Conservation (phyloP, 1,140 invertebrate genomes). For the Polypedilum vanderplanki region DNA sequence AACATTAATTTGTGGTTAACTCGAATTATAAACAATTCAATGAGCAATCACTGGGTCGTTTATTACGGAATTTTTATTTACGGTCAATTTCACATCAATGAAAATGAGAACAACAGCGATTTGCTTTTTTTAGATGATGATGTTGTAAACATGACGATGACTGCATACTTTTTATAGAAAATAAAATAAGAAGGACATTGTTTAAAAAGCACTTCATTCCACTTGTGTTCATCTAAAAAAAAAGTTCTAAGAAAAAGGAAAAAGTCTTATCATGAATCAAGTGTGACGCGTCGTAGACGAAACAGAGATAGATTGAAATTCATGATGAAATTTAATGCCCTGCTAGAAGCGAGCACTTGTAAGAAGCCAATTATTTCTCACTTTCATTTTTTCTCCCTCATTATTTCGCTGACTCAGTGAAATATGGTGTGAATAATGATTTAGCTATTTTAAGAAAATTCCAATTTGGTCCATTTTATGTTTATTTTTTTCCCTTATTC, state of each 20-base stretch:
- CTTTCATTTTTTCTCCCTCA: not conserved
- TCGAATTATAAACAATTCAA: not conserved
- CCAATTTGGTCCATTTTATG: too few relatives aligned
- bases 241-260: too few relatives aligned
- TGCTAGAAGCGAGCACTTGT: not conserved
- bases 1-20: not conserved
- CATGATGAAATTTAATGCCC: too few relatives aligned
- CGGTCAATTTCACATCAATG: conserved; percentile 17
- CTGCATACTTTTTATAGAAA: too few relatives aligned
- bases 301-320: too few relatives aligned
- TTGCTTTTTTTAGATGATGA: not conserved
- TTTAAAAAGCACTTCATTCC: too few relatives aligned
- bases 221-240: too few relatives aligned
- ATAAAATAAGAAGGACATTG: too few relatives aligned
- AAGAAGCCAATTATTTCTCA: not conserved
- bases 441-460: not conserved
- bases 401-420: conserved; percentile 12
- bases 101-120: not conserved
- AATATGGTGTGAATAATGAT: conserved; percentile 18
- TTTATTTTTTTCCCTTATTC: too few relatives aligned
- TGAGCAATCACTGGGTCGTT: conserved; percentile 2
- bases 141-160: too few relatives aligned
- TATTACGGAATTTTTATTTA: not conserved
- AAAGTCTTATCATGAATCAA: too few relatives aligned
- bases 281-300: too few relatives aligned